Conservation (phyloP, 30 jellyfish, hydroid and myxozoan genomes). For the Phacellophora camtschatica region DNA sequence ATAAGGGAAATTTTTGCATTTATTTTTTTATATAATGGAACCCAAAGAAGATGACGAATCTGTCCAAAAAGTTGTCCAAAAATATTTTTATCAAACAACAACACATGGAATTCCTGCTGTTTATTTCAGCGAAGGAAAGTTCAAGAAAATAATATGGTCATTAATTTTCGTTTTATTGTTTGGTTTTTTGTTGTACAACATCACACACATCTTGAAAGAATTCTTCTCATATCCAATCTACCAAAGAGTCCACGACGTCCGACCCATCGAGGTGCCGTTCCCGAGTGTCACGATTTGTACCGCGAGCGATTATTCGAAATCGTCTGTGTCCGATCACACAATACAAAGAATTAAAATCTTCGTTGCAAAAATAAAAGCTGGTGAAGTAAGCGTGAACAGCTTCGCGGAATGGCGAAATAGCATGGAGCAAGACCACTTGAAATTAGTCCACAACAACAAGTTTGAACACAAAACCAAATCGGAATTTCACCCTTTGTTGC, state of each 20-base stretch:
- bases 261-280: constrained; percentile 19
- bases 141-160: constrained; percentile 23
- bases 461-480: constrained; percentile 48
- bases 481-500: constrained; percentile 26
- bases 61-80: constrained; percentile 10
- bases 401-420: constrained; percentile 40
- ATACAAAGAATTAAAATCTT: neutral
- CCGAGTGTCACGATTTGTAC: constrained; percentile 66
- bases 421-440: constrained; percentile 36
- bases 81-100: constrained; percentile 46
- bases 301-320: constrained; percentile 54
- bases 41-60: neutral
- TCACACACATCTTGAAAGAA: neutral
- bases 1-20: no score
- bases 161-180: neutral
- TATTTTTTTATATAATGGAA: constrained; percentile 1
- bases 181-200: constrained; percentile 4
- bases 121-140: constrained; percentile 38
- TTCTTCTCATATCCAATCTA: constrained; percentile 32
- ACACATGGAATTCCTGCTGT: constrained; percentile 55
- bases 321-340: constrained; percentile 38
- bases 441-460: constrained; percentile 13
- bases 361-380: constrained; percentile 5
- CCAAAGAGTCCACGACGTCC: constrained; percentile 24
- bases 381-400: constrained; percentile 1